Evolutionary conservation across 2,888 invertebrate species (phyloP).

Genomic region (Macrosoma leucophasiata): DNA sequence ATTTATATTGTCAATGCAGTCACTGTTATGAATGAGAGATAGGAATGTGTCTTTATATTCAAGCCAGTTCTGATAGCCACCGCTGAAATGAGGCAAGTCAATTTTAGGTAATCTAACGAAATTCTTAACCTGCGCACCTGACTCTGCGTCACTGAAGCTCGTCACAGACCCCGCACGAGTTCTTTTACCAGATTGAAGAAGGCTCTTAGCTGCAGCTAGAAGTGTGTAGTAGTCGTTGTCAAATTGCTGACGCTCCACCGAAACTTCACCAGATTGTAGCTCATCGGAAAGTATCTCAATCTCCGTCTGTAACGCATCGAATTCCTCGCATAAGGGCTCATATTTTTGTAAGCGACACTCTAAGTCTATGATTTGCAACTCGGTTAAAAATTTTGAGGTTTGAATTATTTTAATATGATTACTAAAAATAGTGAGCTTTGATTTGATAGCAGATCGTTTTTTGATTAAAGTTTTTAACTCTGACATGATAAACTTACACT

Average conservation of each 20-base stretch:
- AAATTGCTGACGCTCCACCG: conserved; percentile 1
- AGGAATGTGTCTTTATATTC: conserved; percentile 14
- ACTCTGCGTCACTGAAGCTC: conserved; percentile 4
- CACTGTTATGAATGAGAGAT: conserved; percentile 16
- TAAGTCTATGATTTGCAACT: conserved; percentile 1
- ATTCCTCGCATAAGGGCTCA: conserved; percentile 5
- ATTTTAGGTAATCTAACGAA: conserved; percentile 18
- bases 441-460: not conserved
- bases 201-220: not conserved
- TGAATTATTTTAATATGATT: not conserved
- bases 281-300: conserved; percentile 1
- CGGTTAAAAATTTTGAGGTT: not conserved
- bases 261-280: no score
- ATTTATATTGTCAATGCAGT: conserved; percentile 12
- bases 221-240: conserved; percentile 1
- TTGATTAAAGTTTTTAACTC: no score
- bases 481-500: no score
- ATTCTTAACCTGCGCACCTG: not conserved
- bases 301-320: conserved; percentile 7
- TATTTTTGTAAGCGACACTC: conserved; percentile 6
- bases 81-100: conserved; percentile 18
- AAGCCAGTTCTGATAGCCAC: conserved; percentile 19
- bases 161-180: conserved; percentile 2
- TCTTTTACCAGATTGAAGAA: not conserved
- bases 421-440: not conserved